phyloP scores from a whole-genome alignment of 2,113 vertebrate species.

The Anser brachyrhynchus region DNA sequence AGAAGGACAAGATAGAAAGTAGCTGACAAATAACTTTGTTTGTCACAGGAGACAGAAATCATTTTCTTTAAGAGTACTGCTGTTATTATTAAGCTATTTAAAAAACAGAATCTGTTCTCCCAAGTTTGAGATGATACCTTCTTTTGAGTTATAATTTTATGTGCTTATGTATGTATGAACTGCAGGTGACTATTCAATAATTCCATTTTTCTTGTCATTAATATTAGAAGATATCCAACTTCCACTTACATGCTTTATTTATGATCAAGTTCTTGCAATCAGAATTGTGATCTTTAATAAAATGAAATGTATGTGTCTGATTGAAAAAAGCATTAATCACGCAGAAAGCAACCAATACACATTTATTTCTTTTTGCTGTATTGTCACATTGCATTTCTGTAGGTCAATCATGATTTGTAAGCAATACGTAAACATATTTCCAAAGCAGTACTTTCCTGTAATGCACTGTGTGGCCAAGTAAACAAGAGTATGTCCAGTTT shows the following conservation, averaged over 20 bases:
- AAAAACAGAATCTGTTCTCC: not conserved
- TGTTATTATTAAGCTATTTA: constrained; percentile 32
- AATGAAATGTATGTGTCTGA: constrained; percentile 57
- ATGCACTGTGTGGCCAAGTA: constrained; percentile 15
- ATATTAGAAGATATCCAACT: constrained; percentile 60
- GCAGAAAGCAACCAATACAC: constrained; percentile 33
- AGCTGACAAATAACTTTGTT: not conserved
- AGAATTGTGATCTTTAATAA: constrained; percentile 72
- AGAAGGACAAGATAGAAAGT: not conserved
- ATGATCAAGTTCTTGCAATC: constrained; percentile 67
- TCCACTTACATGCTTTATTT: constrained; percentile 62
- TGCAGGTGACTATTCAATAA: constrained; percentile 62
- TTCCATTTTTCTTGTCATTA: constrained; percentile 66
- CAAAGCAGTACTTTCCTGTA: constrained; percentile 5
- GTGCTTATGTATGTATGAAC: constrained; percentile 47
- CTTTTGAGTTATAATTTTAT: constrained; percentile 31
- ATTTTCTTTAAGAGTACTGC: constrained; percentile 7
- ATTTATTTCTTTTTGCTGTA: constrained; percentile 47
- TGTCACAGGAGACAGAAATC: not conserved
- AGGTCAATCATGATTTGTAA: constrained; percentile 51
- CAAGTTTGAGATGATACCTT: not conserved
- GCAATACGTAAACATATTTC: constrained; percentile 38
- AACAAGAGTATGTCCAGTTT: constrained; percentile 30
- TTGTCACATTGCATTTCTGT: constrained; percentile 53
- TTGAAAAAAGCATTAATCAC: constrained; percentile 62